Evolutionary conservation across 2,888 invertebrate species (phyloP).

Genomic region (Tenthredo livida): DNA sequence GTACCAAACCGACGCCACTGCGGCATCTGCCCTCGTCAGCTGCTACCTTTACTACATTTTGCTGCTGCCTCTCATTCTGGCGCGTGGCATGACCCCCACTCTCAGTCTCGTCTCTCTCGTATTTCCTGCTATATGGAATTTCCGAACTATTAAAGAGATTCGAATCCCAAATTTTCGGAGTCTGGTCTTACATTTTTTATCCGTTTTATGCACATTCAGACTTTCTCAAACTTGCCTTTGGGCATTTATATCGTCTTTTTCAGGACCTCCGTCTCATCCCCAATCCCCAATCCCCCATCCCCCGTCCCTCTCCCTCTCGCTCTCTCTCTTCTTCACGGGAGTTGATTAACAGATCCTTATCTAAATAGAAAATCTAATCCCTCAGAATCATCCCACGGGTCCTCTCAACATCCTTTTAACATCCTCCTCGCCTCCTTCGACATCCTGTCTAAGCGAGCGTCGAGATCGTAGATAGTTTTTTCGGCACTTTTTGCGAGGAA

Average conservation of each 20-base stretch:
- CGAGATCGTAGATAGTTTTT: constrained; percentile 50
- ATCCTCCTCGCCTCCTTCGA: constrained; percentile 31
- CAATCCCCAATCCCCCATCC: background rate
- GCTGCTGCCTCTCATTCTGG: constrained; percentile 46
- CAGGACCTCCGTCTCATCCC: background rate
- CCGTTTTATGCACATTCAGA: background rate
- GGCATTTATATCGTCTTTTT: background rate
- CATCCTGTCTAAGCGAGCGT: constrained; percentile 46
- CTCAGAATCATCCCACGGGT: constrained; percentile 44
- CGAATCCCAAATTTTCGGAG: background rate
- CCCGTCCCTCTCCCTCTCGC: too few species aligned
- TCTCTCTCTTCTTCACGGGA: background rate
- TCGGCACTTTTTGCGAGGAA: constrained; percentile 42
- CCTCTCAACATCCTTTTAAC: constrained; percentile 38
- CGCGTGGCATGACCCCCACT: constrained; percentile 54
- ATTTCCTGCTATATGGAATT: background rate
- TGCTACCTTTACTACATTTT: constrained; percentile 37
- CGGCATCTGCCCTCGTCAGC: constrained; percentile 54
- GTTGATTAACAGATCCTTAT: constrained; percentile 49
- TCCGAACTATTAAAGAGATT: background rate
- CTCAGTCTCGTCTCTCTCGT: background rate
- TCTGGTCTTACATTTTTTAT: background rate
- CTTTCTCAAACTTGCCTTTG: background rate
- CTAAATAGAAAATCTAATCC: constrained; percentile 53
- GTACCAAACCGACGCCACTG: constrained; percentile 51